phyloP scores from a whole-genome alignment of 2,113 vertebrate genomes.

The Elachura formosa region DNA sequence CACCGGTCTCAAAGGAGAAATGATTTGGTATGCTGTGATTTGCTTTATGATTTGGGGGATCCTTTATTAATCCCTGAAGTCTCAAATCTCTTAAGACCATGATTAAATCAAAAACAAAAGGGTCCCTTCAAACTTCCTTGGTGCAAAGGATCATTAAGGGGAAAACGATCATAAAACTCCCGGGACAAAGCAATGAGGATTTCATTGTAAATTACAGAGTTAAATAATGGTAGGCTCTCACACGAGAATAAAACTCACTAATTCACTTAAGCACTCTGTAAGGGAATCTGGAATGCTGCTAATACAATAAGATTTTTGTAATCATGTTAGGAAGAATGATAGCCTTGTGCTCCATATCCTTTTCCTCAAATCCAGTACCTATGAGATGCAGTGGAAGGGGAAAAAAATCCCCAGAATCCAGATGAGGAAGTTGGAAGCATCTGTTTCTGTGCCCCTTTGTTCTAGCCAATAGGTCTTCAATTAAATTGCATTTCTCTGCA shows the following conservation, averaged over 20 bases:
- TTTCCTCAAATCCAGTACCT: neutral
- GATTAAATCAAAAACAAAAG: neutral
- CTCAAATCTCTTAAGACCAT: slow-evolving; percentile 55
- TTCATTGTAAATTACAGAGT: slow-evolving; percentile 17
- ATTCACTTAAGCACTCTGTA: neutral
- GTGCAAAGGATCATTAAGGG: neutral
- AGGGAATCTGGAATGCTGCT: slow-evolving; percentile 32
- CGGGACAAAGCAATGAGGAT: neutral
- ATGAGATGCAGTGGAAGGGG: neutral
- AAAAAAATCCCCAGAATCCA: neutral
- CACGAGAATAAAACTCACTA: neutral
- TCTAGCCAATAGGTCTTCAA: neutral
- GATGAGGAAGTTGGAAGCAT: neutral
- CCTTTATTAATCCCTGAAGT: slow-evolving; percentile 41
- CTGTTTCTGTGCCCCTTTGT: neutral
- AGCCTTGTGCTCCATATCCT: neutral
- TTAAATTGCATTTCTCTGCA: neutral
- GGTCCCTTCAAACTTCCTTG: neutral
- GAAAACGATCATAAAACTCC: neutral
- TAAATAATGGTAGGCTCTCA: neutral
- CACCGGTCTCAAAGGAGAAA: slow-evolving; percentile 26
- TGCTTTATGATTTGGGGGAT: slow-evolving; percentile 44
- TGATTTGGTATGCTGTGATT: slow-evolving; percentile 44
- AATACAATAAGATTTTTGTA: slow-evolving; percentile 23
- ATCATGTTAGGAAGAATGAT: slow-evolving; percentile 39